A percentile compares a stretch with the other conserved stretches of the same genome.
phyloP scores from a whole-genome alignment of 1,140 invertebrate species.

The Lethrus apterus region DNA sequence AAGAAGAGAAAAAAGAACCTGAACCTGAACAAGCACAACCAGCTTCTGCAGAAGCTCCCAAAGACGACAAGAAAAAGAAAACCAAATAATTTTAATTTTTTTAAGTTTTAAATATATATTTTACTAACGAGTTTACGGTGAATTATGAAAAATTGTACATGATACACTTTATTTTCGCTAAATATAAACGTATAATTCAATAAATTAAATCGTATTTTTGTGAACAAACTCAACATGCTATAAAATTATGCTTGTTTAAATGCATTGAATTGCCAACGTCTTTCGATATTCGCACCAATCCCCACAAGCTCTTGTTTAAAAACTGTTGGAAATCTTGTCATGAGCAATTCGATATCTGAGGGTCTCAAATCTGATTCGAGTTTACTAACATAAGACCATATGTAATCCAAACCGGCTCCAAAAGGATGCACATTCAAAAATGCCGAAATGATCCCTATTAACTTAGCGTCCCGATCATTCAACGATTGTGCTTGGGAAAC shows the following conservation, averaged over 20 bases:
- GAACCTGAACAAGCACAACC: conserved; percentile 10
- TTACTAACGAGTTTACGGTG: not conserved
- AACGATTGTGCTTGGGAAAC: conserved; percentile 12
- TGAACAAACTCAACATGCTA: not conserved
- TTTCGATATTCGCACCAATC: conserved; percentile 68
- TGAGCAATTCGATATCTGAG: conserved; percentile 65
- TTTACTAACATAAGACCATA: conserved; percentile 77
- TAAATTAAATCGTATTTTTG: too few relatives aligned
- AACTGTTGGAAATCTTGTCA: conserved; percentile 65
- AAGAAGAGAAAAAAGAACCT: conserved; percentile 10
- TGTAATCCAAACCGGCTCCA: conserved; percentile 75
- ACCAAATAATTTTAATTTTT: conserved; percentile 8
- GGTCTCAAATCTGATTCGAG: conserved; percentile 57
- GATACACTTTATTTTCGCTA: conserved; percentile 1
- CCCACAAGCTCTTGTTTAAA: conserved; percentile 69
- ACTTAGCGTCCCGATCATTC: conserved; percentile 49
- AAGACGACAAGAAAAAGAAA: conserved; percentile 18
- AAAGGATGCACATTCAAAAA: conserved; percentile 84
- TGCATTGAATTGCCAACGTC: conserved; percentile 69
- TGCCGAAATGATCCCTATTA: conserved; percentile 72
- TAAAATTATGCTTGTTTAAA: conserved; percentile 38
- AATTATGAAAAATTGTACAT: not conserved
- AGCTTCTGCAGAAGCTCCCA: conserved; percentile 1
- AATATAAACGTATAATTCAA: not conserved
- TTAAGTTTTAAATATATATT: not conserved